These are phyloP conservation scores for Equus przewalskii DNA, from an alignment of 2,113 vertebrate genomes.

Conservation along the genomic window DNA sequence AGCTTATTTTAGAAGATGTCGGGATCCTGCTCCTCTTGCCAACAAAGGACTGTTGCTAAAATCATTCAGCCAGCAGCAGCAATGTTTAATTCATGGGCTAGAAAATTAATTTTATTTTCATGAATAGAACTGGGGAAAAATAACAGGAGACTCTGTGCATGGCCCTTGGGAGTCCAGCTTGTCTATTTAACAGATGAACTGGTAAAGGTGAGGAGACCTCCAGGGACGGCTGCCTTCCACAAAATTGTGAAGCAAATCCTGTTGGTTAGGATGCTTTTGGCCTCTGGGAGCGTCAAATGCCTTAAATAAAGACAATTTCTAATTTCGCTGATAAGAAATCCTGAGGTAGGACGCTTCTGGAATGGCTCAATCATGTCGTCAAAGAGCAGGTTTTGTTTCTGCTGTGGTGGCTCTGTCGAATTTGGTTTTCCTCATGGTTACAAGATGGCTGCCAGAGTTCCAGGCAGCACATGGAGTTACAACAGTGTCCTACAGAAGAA, in stretches of 20 bases:
- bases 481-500: neutral
- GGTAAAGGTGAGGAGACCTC: neutral
- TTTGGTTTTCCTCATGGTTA: neutral
- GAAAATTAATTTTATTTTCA: conserved; percentile 71
- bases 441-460: neutral
- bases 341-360: neutral
- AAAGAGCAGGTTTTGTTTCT: neutral
- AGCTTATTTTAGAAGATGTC: conserved; percentile 65
- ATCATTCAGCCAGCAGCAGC: conserved; percentile 53
- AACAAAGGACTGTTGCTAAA: conserved; percentile 65
- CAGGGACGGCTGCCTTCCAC: neutral
- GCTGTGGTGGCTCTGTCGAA: neutral
- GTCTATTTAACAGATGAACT: conserved; percentile 28
- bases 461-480: neutral
- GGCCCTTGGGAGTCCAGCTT: conserved; percentile 8
- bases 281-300: neutral
- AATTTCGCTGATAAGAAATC: neutral
- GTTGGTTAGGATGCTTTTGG: neutral
- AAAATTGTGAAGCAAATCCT: neutral
- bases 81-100: conserved; percentile 73
- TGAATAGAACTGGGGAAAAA: conserved; percentile 32
- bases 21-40: conserved; percentile 37
- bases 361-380: neutral
- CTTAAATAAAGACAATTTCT: conserved; percentile 5
- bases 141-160: neutral